These are phyloP conservation scores for Pangasianodon hypophthalmus DNA, from an alignment of 2,113 vertebrate genomes.

Conservation along the genomic window DNA sequence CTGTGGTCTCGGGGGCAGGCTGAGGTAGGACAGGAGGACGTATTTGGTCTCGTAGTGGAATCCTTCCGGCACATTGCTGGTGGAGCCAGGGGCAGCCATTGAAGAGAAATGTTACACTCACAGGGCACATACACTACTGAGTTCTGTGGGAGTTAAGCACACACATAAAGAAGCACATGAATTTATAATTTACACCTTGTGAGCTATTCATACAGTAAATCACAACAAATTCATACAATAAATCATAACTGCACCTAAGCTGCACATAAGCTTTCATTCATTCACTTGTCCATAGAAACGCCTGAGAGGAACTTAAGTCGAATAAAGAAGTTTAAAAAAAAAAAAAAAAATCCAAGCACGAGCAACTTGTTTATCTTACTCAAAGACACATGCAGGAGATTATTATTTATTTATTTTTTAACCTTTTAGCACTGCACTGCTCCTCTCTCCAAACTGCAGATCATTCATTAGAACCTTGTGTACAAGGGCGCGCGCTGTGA, in stretches of 20 bases:
- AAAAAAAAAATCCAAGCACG: not conserved
- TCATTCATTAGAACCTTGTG: not conserved
- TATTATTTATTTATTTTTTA: not conserved
- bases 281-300: not conserved
- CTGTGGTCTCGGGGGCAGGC: constrained; percentile 73
- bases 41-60: constrained; percentile 95
- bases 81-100: constrained; percentile 72
- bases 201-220: not conserved
- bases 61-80: constrained; percentile 80
- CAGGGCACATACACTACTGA: constrained; percentile 59
- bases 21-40: constrained; percentile 90
- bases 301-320: not conserved
- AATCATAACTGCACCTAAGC: too few species aligned
- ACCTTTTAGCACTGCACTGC: not conserved
- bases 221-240: not conserved
- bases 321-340: not conserved
- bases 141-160: not conserved
- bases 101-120: constrained; percentile 61
- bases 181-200: not conserved
- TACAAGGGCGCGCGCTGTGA: not conserved
- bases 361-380: not conserved
- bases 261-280: not conserved
- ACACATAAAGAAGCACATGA: not conserved
- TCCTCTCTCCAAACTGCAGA: too few species aligned
- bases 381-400: not conserved